Conservation (phyloP, 2,888 invertebrate genomes). For the Iphiclides podalirius region DNA sequence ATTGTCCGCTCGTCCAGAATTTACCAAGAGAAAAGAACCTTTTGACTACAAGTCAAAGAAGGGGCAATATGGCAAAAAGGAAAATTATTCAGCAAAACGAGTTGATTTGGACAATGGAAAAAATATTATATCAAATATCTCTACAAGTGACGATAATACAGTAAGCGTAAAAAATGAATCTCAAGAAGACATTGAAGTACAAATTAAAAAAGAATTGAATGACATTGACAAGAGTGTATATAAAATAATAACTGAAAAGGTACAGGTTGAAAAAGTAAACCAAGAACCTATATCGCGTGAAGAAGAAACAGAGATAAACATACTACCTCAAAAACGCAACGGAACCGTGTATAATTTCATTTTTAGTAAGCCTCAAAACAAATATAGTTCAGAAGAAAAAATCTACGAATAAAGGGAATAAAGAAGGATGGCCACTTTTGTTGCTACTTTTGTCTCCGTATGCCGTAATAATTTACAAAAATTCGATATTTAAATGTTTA, state of each 20-base stretch:
- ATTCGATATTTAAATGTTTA: too few species aligned
- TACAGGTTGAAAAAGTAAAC: background rate
- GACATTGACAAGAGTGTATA: slow-evolving; percentile 4
- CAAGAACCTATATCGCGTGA: background rate
- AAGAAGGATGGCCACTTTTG: too few species aligned
- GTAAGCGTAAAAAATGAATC: background rate
- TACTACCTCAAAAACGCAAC: background rate
- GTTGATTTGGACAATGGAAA: slow-evolving; percentile 23
- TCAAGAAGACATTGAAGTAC: slow-evolving; percentile 1
- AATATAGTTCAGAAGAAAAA: slow-evolving; percentile 27
- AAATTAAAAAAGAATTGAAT: slow-evolving; percentile 17
- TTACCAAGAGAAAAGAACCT: slow-evolving; percentile 32
- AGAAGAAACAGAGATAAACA: background rate
- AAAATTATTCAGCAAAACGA: slow-evolving; percentile 30
- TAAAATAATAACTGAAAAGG: background rate
- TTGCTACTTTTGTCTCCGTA: too few species aligned
- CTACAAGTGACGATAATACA: background rate
- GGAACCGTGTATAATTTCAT: background rate
- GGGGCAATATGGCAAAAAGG: slow-evolving; percentile 38
- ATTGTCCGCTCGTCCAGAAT: slow-evolving; percentile 29
- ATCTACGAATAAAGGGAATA: slow-evolving; percentile 34
- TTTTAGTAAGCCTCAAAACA: too few species aligned
- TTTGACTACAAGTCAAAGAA: slow-evolving; percentile 41
- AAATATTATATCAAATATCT: slow-evolving; percentile 7
- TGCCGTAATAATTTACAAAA: too few species aligned